A percentile compares a stretch with the other conserved stretches of the same genome.
These are phyloP conservation scores for Equus przewalskii DNA, from an alignment of 2,113 vertebrate genomes.

Conservation along the genomic window DNA sequence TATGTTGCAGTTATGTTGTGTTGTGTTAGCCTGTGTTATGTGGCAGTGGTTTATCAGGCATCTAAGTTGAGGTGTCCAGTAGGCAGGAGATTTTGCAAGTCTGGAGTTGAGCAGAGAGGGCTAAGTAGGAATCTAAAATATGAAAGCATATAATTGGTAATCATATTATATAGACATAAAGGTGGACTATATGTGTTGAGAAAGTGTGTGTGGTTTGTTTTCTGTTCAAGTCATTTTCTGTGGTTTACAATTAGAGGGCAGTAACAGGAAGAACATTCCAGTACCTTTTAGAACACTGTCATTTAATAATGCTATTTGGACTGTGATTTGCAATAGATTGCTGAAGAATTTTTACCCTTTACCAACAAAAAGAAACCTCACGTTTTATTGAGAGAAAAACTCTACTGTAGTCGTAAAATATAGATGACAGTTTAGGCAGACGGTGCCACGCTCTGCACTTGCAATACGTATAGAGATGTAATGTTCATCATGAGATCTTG, in stretches of 20 bases:
- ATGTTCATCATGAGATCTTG: neutral
- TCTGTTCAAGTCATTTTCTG: neutral
- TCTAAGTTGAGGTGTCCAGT: neutral
- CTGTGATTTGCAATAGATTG: neutral
- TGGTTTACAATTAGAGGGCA: neutral
- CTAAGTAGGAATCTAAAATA: neutral
- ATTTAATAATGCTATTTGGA: neutral
- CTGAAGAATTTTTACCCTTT: constrained; percentile 20
- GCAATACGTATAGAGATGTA: neutral
- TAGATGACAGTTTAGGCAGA: neutral
- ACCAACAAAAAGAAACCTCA: neutral
- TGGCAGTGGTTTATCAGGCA: neutral
- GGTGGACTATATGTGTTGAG: neutral
- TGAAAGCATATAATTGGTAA: neutral
- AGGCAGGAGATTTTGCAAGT: neutral
- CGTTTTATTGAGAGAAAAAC: neutral
- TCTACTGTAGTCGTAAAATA: neutral
- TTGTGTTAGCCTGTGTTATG: neutral
- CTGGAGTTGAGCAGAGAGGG: neutral
- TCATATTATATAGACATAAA: neutral
- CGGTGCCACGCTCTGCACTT: neutral
- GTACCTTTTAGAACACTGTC: neutral
- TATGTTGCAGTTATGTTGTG: neutral
- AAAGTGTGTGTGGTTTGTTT: neutral
- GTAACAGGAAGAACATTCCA: neutral